Conservation (phyloP, 2,113 vertebrate genomes). For the Mixornis gularis region DNA sequence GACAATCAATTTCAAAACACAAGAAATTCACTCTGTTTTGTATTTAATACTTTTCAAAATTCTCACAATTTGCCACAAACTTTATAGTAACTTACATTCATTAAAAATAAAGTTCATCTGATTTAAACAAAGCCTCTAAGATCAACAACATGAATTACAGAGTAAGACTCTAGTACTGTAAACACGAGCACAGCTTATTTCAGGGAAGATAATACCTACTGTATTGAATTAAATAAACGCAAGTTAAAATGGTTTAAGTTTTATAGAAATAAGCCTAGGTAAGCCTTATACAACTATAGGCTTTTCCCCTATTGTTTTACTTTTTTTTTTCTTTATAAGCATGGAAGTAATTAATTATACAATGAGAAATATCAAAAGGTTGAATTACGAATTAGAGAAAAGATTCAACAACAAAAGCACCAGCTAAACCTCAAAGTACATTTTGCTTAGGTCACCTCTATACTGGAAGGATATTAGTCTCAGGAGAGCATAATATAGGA, state of each 20-base stretch:
- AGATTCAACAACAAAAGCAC: neutral
- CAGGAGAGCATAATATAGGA: neutral
- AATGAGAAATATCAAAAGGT: neutral
- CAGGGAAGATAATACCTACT: neutral
- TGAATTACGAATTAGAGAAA: neutral
- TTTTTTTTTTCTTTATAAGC: neutral
- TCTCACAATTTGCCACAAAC: neutral
- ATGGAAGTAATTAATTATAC: neutral
- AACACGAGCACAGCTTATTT: neutral
- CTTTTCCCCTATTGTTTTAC: neutral
- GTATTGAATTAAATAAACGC: neutral
- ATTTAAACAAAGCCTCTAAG: neutral
- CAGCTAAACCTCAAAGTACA: neutral
- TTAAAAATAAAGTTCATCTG: neutral
- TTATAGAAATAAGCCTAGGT: neutral
- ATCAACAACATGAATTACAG: neutral
- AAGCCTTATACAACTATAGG: neutral
- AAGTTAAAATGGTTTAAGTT: neutral
- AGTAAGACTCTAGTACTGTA: neutral
- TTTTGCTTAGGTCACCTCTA: conserved; percentile 37
- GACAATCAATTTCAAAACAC: neutral
- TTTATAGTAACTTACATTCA: neutral
- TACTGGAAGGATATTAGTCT: neutral
- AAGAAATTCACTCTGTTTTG: neutral
- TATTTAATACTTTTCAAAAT: neutral